Evolutionary conservation across 1,140 invertebrate species (phyloP).

Genomic region (Pseudomyrmex cubaensis): DNA sequence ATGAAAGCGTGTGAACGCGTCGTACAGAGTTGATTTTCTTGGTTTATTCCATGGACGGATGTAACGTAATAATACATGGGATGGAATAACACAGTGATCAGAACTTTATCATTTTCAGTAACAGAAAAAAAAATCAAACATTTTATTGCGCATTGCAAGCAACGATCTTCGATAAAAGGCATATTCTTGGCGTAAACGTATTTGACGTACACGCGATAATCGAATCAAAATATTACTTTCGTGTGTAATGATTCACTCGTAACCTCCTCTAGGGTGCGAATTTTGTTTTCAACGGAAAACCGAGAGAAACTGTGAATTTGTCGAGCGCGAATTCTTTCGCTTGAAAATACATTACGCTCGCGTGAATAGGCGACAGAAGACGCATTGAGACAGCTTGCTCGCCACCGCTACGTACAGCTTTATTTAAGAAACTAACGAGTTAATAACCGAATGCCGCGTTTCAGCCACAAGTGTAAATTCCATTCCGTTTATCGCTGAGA

Average conservation of each 20-base stretch:
- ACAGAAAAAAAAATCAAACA: background rate
- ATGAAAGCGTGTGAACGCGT: conserved; percentile 16
- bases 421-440: conserved; percentile 34
- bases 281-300: background rate
- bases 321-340: conserved; percentile 11
- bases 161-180: too few relatives aligned
- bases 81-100: background rate
- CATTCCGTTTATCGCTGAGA: conserved; percentile 14
- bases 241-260: background rate
- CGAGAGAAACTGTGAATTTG: background rate
- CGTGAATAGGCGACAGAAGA: conserved; percentile 8
- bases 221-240: background rate
- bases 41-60: background rate
- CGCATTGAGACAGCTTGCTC: background rate
- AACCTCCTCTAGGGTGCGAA: background rate
- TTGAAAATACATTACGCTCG: conserved; percentile 1
- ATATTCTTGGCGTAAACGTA: background rate
- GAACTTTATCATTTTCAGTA: background rate
- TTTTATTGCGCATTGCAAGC: background rate
- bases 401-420: background rate
- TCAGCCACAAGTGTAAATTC: background rate
- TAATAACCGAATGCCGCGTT: conserved; percentile 16
- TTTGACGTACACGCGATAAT: too few relatives aligned
- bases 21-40: conserved; percentile 1
- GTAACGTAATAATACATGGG: background rate